Conservation (phyloP, 2,113 vertebrate species). For the Plestiodon gilberti region DNA sequence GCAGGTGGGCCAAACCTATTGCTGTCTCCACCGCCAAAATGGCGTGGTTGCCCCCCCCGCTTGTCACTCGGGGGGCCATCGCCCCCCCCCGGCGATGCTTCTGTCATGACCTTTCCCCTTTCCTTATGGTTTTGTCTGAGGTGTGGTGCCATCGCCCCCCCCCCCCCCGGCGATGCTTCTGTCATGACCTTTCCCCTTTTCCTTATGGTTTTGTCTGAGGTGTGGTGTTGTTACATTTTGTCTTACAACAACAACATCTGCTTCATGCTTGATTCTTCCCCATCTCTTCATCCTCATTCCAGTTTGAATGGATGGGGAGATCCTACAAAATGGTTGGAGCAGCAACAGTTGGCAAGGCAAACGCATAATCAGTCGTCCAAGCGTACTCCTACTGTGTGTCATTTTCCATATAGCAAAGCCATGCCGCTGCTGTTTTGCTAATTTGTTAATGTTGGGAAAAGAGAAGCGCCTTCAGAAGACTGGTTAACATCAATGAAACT, state of each 20-base stretch:
- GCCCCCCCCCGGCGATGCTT: no score
- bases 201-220: neutral
- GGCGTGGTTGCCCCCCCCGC: no score
- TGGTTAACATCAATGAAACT: slow-evolving; percentile 8
- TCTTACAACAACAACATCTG: neutral
- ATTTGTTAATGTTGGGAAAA: neutral
- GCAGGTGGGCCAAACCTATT: no score
- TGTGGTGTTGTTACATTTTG: no score
- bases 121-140: no score
- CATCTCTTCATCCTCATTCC: neutral
- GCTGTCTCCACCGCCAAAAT: no score
- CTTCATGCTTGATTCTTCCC: no score
- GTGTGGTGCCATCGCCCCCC: no score
- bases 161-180: no score
- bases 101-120: no score
- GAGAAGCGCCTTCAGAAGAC: neutral
- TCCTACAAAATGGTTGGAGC: neutral
- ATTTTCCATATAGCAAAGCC: neutral
- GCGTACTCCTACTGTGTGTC: neutral
- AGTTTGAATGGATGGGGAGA: neutral
- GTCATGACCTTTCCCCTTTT: no score
- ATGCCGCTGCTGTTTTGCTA: neutral
- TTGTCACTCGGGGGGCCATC: no score
- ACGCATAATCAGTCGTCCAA: neutral
- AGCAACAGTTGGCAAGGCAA: neutral